These are phyloP conservation scores for Microcebus lehilahytsara DNA, from an alignment of 2,113 vertebrate species.

Conservation along the genomic window DNA sequence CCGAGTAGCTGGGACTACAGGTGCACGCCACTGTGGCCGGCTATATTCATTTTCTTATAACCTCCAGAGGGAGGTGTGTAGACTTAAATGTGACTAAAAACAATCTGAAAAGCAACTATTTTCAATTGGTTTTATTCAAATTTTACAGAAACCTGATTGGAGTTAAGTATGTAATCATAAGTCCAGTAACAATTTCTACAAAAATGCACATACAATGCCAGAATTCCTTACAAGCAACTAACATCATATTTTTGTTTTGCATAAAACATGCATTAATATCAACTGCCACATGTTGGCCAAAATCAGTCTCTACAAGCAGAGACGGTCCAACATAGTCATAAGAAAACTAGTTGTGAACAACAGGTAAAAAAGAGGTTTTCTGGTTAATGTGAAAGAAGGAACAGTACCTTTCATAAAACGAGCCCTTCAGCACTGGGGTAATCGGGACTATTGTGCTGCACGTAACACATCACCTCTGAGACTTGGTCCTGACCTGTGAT, in stretches of 20 bases:
- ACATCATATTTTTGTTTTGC: constrained; percentile 45
- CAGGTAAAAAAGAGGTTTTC: constrained; percentile 54
- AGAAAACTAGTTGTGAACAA: constrained; percentile 57
- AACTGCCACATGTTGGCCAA: constrained; percentile 62
- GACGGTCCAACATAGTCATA: constrained; percentile 13
- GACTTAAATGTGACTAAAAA: not conserved
- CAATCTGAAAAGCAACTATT: not conserved
- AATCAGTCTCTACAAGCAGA: constrained; percentile 68
- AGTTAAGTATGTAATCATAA: constrained; percentile 70
- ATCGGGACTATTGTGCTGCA: not conserved
- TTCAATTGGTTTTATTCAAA: constrained; percentile 72
- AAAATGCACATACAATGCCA: constrained; percentile 77
- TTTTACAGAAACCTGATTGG: constrained; percentile 71
- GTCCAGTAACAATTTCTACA: constrained; percentile 78
- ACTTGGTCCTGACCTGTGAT: not conserved
- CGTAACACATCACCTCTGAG: fast-evolving
- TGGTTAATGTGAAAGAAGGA: constrained; percentile 46
- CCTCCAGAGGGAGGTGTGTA: not conserved
- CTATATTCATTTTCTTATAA: not conserved
- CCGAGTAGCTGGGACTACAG: not conserved
- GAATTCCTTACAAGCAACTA: constrained; percentile 77
- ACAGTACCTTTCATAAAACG: constrained; percentile 22
- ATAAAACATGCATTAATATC: constrained; percentile 68
- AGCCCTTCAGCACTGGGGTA: constrained; percentile 38
- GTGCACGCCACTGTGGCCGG: fast-evolving